Conservation (phyloP, 53 echinoderm and acorn worm species). For the Luidia sarsii region DNA sequence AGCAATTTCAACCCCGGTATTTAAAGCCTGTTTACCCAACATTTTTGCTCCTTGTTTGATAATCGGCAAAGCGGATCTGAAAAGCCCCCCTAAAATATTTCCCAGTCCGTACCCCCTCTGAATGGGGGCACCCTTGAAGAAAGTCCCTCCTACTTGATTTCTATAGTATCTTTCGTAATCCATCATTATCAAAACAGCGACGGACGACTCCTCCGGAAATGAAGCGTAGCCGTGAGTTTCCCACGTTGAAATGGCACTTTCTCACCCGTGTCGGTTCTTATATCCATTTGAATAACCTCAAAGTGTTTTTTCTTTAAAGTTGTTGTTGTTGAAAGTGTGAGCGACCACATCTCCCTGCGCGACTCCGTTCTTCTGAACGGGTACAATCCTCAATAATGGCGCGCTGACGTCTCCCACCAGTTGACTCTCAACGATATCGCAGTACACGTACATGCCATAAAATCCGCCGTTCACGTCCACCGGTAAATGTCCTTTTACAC, state of each 20-base stretch:
- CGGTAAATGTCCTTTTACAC: slow-evolving; percentile 4
- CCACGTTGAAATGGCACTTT: slow-evolving; percentile 70
- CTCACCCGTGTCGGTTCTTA: slow-evolving; percentile 22
- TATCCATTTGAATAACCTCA: slow-evolving; percentile 28
- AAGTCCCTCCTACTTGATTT: slow-evolving; percentile 25
- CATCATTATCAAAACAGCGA: neutral
- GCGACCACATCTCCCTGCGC: slow-evolving; percentile 46
- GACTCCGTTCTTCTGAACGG: slow-evolving; percentile 7
- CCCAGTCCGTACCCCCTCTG: slow-evolving; percentile 42
- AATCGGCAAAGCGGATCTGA: slow-evolving; percentile 46
- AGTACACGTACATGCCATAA: slow-evolving; percentile 64
- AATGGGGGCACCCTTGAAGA: slow-evolving; percentile 13
- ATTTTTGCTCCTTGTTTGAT: slow-evolving; percentile 40
- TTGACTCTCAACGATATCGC: slow-evolving; percentile 50
- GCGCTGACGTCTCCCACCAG: slow-evolving; percentile 67
- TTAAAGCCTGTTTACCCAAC: slow-evolving; percentile 29
- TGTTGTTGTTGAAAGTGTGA: slow-evolving; percentile 46
- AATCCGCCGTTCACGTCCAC: slow-evolving; percentile 59
- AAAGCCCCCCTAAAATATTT: slow-evolving; percentile 40
- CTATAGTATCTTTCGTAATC: slow-evolving; percentile 31
- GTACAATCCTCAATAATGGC: slow-evolving; percentile 51
- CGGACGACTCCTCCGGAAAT: neutral
- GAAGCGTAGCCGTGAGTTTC: slow-evolving; percentile 37
- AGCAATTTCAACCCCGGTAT: slow-evolving; percentile 19
- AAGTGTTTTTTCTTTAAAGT: slow-evolving; percentile 42